phyloP scores from a whole-genome alignment of 2,888 invertebrate species.

The Stenodema calcarata region DNA sequence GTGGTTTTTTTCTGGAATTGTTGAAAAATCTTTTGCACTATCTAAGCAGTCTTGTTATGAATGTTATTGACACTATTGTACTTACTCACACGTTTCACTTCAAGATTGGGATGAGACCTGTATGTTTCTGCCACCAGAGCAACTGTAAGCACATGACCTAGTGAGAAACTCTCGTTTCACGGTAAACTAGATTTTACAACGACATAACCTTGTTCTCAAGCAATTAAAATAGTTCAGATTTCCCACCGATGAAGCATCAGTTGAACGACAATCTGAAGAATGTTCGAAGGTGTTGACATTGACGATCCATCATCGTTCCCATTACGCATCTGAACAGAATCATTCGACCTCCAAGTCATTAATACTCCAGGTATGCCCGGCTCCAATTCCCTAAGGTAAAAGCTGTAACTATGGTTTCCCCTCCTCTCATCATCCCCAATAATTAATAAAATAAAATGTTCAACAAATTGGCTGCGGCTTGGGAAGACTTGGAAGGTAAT shows the following conservation, averaged over 20 bases:
- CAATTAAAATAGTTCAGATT: not conserved
- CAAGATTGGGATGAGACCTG: too few relatives aligned
- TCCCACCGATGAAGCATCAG: not conserved
- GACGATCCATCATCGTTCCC: not conserved
- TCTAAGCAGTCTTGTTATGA: too few relatives aligned
- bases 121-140: too few relatives aligned
- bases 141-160: too few relatives aligned
- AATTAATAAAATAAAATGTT: constrained; percentile 38
- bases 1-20: too few relatives aligned
- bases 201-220: not conserved
- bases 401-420: not conserved
- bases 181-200: too few relatives aligned
- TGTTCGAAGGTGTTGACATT: not conserved
- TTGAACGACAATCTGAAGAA: not conserved
- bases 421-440: not conserved
- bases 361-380: not conserved
- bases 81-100: too few relatives aligned
- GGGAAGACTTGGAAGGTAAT: not conserved
- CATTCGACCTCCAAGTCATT: not conserved
- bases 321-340: not conserved
- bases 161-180: too few relatives aligned
- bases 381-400: not conserved
- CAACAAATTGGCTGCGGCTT: constrained; percentile 30
- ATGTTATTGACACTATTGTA: too few relatives aligned
- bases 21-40: too few relatives aligned